Evolutionary conservation across 2,797 vertebrate species (phyloP).

Genomic region (Allobates femoralis): DNA sequence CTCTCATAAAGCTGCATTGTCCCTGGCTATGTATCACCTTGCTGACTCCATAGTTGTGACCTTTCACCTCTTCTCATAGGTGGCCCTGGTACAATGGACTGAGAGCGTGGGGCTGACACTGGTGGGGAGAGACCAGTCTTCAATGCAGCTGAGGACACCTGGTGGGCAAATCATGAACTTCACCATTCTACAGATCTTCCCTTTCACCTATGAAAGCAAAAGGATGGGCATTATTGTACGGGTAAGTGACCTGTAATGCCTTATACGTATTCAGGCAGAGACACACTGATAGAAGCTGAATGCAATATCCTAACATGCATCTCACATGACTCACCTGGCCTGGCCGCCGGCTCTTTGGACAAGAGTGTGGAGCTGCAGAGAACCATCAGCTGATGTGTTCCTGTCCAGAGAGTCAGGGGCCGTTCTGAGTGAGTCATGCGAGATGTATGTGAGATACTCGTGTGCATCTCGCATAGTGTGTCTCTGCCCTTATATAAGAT

Average conservation of each 20-base stretch:
- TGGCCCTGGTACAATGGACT: conserved; percentile 98
- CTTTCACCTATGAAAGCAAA: conserved; percentile 98
- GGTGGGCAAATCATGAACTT: conserved; percentile 98
- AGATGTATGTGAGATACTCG: too few species aligned
- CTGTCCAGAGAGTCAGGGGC: too few species aligned
- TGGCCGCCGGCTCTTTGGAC: too few species aligned
- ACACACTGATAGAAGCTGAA: too few species aligned
- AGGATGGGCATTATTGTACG: conserved; percentile 97
- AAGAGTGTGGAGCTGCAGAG: too few species aligned
- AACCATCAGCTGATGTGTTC: too few species aligned
- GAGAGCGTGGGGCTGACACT: conserved; percentile 94
- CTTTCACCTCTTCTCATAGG: conserved; percentile 75
- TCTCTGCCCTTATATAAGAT: too few species aligned
- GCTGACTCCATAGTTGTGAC: conserved; percentile 61
- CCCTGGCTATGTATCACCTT: conserved; percentile 14
- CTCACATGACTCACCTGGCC: too few species aligned
- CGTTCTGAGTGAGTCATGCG: too few species aligned
- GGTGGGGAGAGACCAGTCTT: conserved; percentile 95
- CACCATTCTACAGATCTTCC: conserved; percentile 97
- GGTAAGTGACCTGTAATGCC: conserved; percentile 74
- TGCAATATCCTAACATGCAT: too few species aligned
- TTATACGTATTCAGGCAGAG: too few species aligned
- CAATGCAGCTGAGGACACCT: conserved; percentile 98
- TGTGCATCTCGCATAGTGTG: too few species aligned
- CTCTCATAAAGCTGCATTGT: conserved; percentile 6